Evolutionary conservation across 2,797 vertebrate species (phyloP), one percentile per base, ranked within the genome.

Genomic region (Pseudotriccus pelzelni): DNA sequence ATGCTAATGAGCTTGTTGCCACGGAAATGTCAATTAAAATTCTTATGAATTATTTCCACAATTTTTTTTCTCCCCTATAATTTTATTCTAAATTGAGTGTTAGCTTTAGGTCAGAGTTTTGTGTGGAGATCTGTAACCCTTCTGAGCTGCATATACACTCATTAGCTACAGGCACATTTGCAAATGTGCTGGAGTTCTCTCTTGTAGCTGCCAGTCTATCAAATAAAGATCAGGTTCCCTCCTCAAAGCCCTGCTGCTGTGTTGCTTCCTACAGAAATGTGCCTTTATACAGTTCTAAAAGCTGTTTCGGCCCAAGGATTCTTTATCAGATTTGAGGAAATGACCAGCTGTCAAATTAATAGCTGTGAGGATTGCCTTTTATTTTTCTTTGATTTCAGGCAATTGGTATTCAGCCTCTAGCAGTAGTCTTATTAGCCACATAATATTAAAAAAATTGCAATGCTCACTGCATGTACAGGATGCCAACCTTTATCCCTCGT

Each of bases 11-110:
- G 8, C 27, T 70, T 86, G 56, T 90, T 90, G 58, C 80, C 67
- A 74, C 52, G 53, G 81, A 78, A 96, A 96, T 85, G 89, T 84
- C 94, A 97, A 90, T 96, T 95, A 95, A 94, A 94, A 93, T 93
- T 93, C 87, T 93, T 91, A 94, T 94, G 78, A 97, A 93, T 95
- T 96, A 95, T 96, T 97, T 95, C 89, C 75, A 91, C 59, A 36
- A 28, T 46, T 81, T 56, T 37, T 60, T 12, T 22, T 10, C 19
- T 8, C 10, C 17, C 17, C 39, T 23, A n/a, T 30, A 78, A 30
- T 96, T 94, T 85, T 81, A 76, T 92, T 90, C 37, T 60, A 93
- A 91, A 90, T 85, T 39, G 39, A 72, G 20, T 64, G 37, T 83
- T 87, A 77, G 60, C 77, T 84, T 93, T 90, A 94, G 94, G 87